A percentile compares a stretch with the other conserved stretches of the same genome.
Evolutionary conservation across 2,888 invertebrate species (phyloP).

Genomic region (Fragum whitleyi): DNA sequence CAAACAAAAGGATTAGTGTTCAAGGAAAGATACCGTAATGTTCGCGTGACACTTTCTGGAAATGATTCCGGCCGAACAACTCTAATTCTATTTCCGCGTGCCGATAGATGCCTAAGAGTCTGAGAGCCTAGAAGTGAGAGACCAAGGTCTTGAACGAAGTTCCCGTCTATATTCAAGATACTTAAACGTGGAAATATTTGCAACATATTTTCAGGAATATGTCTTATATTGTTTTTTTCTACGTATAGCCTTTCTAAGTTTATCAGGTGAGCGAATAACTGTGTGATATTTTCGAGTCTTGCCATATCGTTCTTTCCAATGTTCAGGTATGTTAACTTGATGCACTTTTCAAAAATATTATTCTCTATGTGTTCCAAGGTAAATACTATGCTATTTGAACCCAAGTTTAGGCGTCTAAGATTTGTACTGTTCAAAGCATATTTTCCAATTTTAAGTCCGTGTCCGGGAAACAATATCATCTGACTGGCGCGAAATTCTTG

Average conservation of each 20-base stretch:
- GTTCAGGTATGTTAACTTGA: neutral
- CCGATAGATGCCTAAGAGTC: neutral
- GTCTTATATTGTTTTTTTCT: neutral
- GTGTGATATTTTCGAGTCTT: neutral
- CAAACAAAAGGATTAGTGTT: neutral
- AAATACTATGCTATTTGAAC: neutral
- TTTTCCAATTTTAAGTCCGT: neutral
- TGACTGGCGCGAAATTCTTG: neutral
- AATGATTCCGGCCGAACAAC: neutral
- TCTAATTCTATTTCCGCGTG: neutral
- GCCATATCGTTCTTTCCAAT: neutral
- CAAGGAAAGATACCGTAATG: neutral
- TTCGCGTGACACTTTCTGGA: neutral
- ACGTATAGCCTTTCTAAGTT: neutral
- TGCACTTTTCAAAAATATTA: neutral
- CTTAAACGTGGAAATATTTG: neutral
- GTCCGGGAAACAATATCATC: neutral
- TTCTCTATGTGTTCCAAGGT: neutral
- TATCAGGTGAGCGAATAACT: neutral
- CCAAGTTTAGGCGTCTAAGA: neutral
- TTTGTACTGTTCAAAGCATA: neutral
- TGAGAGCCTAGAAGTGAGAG: neutral
- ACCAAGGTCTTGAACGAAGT: neutral
- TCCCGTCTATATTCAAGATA: neutral
- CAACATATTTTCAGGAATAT: neutral